phyloP scores from a whole-genome alignment of 2,888 invertebrate species.

The Enchytraeus crypticus region DNA sequence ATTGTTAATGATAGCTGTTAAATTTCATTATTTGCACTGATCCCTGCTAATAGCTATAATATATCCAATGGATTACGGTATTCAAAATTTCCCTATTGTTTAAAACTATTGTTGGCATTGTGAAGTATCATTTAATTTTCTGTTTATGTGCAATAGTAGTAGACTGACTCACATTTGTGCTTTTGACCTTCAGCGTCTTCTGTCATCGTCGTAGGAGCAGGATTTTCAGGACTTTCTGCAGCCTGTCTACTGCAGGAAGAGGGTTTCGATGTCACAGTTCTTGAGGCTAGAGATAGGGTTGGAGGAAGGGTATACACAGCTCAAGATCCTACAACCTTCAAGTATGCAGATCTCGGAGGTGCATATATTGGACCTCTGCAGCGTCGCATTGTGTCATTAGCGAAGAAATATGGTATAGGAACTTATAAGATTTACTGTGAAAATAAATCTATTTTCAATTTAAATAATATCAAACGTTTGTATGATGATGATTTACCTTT shows the following conservation, averaged over 20 bases:
- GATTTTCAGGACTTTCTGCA: slow-evolving; percentile 34
- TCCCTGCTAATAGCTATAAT: no score
- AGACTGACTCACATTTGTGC: no score
- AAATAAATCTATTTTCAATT: slow-evolving; percentile 24
- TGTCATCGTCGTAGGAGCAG: background rate
- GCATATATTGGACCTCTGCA: slow-evolving; percentile 36
- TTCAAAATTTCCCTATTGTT: no score
- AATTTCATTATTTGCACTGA: no score
- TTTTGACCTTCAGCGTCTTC: no score
- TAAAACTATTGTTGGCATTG: no score
- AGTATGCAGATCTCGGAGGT: slow-evolving; percentile 33
- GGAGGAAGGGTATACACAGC: slow-evolving; percentile 49
- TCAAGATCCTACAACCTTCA: slow-evolving; percentile 25
- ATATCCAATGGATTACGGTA: no score
- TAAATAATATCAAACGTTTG: background rate
- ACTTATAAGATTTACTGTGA: slow-evolving; percentile 29
- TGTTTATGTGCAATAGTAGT: no score
- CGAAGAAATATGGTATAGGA: slow-evolving; percentile 29
- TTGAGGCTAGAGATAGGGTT: slow-evolving; percentile 46
- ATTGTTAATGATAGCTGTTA: no score
- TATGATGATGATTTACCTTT: background rate
- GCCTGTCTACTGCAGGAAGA: slow-evolving; percentile 36
- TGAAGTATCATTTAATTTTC: no score
- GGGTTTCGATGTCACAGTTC: slow-evolving; percentile 35
- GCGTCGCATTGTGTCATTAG: slow-evolving; percentile 30